Base-by-base conservation (phyloP, 2,113 vertebrate genomes). In the Notechis scutatus region DNA sequence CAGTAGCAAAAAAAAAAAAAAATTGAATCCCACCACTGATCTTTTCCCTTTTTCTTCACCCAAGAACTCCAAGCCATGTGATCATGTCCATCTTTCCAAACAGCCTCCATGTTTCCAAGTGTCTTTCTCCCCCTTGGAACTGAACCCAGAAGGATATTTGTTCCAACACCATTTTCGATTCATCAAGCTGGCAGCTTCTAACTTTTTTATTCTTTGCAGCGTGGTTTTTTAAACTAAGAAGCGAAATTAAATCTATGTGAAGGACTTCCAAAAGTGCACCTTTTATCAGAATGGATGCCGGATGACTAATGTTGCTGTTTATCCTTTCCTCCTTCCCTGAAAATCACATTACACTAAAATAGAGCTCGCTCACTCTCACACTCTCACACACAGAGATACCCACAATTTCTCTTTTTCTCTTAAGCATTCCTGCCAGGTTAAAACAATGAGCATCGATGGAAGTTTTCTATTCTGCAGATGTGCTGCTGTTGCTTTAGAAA, bases 391-490 rank as follows among this genome's bases (percentile, higher is more conserved):
- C 10, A 12, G 11, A 52, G 2, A 52, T 3, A 12, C 11, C 11
- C 11, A 39, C 18, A 0, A 6, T 21, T 39, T 87, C 6, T 86
- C 93, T 93, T 92, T 91, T 94, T 0, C 91, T 95, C 90, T 91
- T 90, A 91, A 95, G 90, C 90, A 88, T 92, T 85, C 50, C 85
- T 81, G 88, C 55, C 87, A 86, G 86, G 85, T 96, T 90, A 55
- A 91, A 93, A 85, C 94, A 95, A 94, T 94, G 10, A 0, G 61
- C 94, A 92, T 42, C 91, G 92, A 94, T 86, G 89, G 88, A 96
- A 93, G 91, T 94, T 93, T 96, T 95, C 14, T n/a, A 94, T 94
- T 94, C 91, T 93, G 61, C 64, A 92, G 91, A 92, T 95, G 94
- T 96, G 89, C 94, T 94, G 88, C 94, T 94, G 89, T 20, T 93